Evolutionary conservation across 2,113 vertebrate genomes (phyloP), one percentile per base, ranked within the genome.

Genomic region (Pandion haliaetus): DNA sequence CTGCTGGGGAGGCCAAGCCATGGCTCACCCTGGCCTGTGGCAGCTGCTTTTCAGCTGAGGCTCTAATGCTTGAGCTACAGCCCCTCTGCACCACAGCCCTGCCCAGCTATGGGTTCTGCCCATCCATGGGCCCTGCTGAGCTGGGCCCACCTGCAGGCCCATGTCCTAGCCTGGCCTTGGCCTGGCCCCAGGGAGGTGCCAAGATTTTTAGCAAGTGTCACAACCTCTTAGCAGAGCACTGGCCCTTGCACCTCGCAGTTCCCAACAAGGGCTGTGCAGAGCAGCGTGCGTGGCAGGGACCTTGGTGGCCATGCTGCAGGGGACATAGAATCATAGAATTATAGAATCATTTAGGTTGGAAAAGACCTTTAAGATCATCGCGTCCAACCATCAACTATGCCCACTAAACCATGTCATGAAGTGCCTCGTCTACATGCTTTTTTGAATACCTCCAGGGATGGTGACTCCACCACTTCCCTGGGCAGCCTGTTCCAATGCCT

Each of bases 241-340:
- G 67, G n/a, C 29, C n/a, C 34, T 67, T 57, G 45, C 3, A 2
- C 9, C 42, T 66, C 3, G 0, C 18, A 20, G 23, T 9, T 83
- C 10, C 3, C 8, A 1, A 32, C 0, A 2, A 38, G 32, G 0
- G 1, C 26, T 3, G 19, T 1, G 0, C 36, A 31, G 10, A 83
- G 24, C 54, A 44, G 26, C 0, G 4, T 25, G 21, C 1, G 0
- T 12, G 73, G 40, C 66, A 63, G 44, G 8, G 38, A 52, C 15
- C 38, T 49, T 0, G 0, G 65, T 18, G 10, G 25, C 47, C 23
- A 3, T 2, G 0, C 50, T 44, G 62, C 14, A 2, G 11, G 26
- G 34, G 5, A 18, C 10, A 11, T n/a, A n/a, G n/a, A n/a, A n/a
- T n/a, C n/a, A n/a, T n/a, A n/a, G n/a, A n/a, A n/a, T n/a, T n/a